Conservation (phyloP, 2,797 vertebrate genomes). For the Chlorospingus semifuscus region DNA sequence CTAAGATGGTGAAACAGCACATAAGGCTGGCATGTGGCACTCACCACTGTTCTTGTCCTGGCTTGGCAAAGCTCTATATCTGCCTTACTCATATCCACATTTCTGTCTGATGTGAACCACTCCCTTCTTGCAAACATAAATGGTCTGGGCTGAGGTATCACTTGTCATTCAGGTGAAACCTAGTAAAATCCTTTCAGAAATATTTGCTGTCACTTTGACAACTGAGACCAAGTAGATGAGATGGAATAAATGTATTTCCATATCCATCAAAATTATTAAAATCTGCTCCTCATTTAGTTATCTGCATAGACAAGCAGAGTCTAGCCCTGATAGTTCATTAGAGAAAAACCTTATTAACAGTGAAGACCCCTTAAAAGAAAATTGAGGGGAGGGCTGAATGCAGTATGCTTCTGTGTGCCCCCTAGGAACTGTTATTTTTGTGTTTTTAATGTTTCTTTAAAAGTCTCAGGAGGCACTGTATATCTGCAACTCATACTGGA, state of each 20-base stretch:
- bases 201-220: background rate
- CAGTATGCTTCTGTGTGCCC: background rate
- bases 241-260: background rate
- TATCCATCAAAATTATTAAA: background rate
- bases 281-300: background rate
- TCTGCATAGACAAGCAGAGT: background rate
- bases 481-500: background rate
- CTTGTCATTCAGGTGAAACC: background rate
- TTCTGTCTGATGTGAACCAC: background rate
- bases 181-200: background rate
- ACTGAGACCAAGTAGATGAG: background rate
- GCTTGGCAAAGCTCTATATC: background rate
- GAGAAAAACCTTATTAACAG: background rate
- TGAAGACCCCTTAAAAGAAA: background rate
- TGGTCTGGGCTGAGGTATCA: background rate
- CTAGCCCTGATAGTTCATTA: background rate
- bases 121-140: background rate
- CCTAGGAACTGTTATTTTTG: background rate
- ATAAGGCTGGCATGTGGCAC: background rate
- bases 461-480: background rate
- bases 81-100: background rate
- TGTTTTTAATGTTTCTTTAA: background rate
- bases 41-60: background rate
- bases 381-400: fast-evolving
- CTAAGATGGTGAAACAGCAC: background rate